Percentiles rank a stretch among this genome's conserved stretches.
Evolutionary conservation across 2,113 vertebrate species (phyloP).

Genomic region (Glaucomys volans): DNA sequence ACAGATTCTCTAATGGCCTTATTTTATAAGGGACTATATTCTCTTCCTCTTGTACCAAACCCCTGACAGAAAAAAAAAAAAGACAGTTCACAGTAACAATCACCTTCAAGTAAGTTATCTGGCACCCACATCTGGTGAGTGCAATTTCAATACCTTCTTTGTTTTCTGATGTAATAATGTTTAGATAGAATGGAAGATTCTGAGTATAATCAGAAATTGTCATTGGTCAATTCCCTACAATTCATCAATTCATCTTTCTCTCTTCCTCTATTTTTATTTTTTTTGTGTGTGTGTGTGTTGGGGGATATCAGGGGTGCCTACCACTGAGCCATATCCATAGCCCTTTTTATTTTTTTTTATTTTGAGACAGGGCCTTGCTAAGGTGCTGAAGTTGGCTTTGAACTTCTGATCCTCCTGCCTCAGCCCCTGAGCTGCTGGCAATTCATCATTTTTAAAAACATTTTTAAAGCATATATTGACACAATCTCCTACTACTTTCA

Average conservation of each 20-base stretch:
- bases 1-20: not conserved
- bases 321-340: too few relatives aligned
- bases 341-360: too few relatives aligned
- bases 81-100: not conserved
- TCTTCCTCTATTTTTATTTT: too few relatives aligned
- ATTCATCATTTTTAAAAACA: not conserved
- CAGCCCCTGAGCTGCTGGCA: too few relatives aligned
- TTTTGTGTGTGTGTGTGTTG: too few relatives aligned
- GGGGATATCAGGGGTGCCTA: too few relatives aligned
- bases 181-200: slow-evolving; percentile 27
- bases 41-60: not conserved
- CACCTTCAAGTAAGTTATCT: slow-evolving; percentile 25
- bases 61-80: accelerated
- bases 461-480: not conserved
- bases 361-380: too few relatives aligned
- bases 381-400: too few relatives aligned
- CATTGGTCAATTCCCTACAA: not conserved
- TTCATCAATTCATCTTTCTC: not conserved
- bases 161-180: slow-evolving; percentile 23
- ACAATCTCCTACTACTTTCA: not conserved
- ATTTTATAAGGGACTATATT: not conserved
- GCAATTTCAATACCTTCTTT: slow-evolving; percentile 20
- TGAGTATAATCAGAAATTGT: not conserved
- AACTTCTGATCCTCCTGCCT: too few relatives aligned
- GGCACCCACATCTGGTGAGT: not conserved